These are phyloP conservation scores for Athrips mouffetella DNA, from an alignment of 2,888 invertebrate genomes.

Conservation along the genomic window DNA sequence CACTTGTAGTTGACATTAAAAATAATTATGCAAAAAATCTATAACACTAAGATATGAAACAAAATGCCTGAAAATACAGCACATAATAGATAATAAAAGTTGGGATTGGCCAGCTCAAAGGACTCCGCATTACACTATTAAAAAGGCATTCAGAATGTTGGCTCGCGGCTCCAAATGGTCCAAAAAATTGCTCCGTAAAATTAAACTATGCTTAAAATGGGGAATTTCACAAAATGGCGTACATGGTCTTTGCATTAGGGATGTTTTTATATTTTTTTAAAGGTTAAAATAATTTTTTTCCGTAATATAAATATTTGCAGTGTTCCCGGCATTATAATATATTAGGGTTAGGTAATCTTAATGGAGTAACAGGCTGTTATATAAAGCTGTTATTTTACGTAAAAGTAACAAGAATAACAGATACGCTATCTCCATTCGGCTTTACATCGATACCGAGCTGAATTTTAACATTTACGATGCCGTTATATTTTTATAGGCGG, in stretches of 20 bases:
- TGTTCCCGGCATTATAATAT: no score
- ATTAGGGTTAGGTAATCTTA: no score
- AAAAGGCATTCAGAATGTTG: neutral
- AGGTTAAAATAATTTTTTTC: neutral
- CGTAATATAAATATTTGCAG: neutral
- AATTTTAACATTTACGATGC: constrained; percentile 65
- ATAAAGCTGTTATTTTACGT: no score
- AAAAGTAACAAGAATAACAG: no score
- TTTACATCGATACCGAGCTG: constrained; percentile 57
- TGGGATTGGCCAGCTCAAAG: neutral
- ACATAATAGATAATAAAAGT: neutral
- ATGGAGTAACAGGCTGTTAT: no score
- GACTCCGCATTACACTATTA: neutral
- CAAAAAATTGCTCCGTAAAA: constrained; percentile 53
- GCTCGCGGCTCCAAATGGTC: constrained; percentile 18
- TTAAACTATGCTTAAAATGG: constrained; percentile 56
- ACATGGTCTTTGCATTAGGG: no score
- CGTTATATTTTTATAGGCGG: constrained; percentile 71
- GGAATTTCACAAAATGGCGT: no score
- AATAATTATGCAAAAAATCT: no score
- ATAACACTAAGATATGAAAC: no score
- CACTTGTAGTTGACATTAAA: no score
- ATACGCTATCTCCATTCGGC: constrained; percentile 39
- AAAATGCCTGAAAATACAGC: no score
- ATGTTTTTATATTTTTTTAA: no score